Base-by-base conservation (phyloP, 1,140 invertebrate genomes). In the Eueides isabella region DNA sequence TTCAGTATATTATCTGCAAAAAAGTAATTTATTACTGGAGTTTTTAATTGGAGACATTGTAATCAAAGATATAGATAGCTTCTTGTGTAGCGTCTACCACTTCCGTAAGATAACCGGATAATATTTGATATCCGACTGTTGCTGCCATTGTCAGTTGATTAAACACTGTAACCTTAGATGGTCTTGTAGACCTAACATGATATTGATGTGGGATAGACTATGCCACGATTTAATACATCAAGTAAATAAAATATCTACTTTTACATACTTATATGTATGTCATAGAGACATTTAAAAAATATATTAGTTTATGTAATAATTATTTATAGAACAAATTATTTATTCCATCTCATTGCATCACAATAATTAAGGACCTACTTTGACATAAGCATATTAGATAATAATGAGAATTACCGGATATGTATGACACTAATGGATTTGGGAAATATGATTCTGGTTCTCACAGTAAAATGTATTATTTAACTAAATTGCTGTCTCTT, bases 91-190 rank as follows among this genome's bases (percentile, higher is more conserved):
- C 30, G 55, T 67, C 9, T 44, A 38, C 35, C 63, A 19, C 48
- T 73, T 73, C 71, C 71, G 65, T 38, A 29, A 62, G 33, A 61
- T 38, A 66, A 66, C 30, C 71, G 19, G 62, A 65, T 41, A 23
- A 44, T 29, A 38, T 71, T 30, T 63, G 61, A 71, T 65, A 71
- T 71, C 62, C 61, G 33, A 63, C n/a, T 71, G 28, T 38, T 38
- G 35, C 14, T 31, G 61, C 69, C 61, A 31, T 41, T 71, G 31
- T 71, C 35, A 71, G 35, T 63, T 64, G 23, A 71, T 64, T 23
- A 16, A 65, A 48, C 38, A 23, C 26, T 1, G 61, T 33, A 48
- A 68, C 41, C n/a, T 48, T 48, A 48, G 16, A 55, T 48, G 41
- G 67, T 68, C 29, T 55, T 63, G 29, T 30, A 63, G 14, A 14